Percentiles rank a stretch among this genome's conserved stretches.
These are phyloP conservation scores for Mus minutoides DNA, from an alignment of 2,797 vertebrate species.

Conservation along the genomic window DNA sequence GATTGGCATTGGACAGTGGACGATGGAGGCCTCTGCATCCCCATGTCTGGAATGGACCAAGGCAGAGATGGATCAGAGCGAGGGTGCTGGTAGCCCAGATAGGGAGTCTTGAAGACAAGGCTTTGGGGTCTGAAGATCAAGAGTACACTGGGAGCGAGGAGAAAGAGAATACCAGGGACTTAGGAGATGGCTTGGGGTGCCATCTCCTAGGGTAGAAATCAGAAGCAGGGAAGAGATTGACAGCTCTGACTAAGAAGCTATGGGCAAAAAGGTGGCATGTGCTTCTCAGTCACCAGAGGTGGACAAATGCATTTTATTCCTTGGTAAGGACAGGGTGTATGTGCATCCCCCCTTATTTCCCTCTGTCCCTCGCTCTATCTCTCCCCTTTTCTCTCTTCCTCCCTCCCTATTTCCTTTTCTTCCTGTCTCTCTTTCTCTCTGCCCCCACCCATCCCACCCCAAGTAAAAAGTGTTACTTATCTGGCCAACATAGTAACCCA, in stretches of 20 bases:
- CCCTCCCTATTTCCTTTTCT: neutral
- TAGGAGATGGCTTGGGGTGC: neutral
- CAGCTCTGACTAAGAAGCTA: neutral
- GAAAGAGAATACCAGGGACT: neutral
- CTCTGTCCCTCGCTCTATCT: neutral
- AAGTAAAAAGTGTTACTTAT: neutral
- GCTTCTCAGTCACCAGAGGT: neutral
- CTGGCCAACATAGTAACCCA: neutral
- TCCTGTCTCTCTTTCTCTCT: neutral
- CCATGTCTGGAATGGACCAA: neutral
- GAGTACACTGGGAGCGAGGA: neutral
- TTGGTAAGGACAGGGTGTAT: neutral
- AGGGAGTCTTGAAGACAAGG: neutral
- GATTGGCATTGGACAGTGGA: neutral
- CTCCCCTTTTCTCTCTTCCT: neutral
- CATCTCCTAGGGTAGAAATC: neutral
- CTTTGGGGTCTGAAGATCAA: neutral
- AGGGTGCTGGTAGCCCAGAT: accelerated
- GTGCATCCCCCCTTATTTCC: neutral
- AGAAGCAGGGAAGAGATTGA: neutral
- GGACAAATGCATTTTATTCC: neutral
- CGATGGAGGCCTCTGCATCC: neutral
- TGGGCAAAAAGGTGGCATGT: accelerated
- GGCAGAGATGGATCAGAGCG: neutral
- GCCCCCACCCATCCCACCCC: accelerated